Conservation (phyloP, 2,113 vertebrate species). For the Strigops habroptila region DNA sequence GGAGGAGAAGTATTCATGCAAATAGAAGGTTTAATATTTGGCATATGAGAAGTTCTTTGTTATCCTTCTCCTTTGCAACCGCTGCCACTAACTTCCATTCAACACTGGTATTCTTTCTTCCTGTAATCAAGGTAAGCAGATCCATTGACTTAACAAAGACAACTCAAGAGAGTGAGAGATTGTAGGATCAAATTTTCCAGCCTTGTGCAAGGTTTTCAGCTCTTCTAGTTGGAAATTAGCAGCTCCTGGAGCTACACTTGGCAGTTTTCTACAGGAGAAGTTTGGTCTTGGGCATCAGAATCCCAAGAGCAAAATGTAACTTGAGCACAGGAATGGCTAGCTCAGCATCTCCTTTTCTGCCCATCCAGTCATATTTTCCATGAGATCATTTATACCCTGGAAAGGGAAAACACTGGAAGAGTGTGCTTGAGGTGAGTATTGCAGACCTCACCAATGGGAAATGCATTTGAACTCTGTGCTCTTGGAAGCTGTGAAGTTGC, state of each 20-base stretch:
- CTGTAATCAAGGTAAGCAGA: constrained; percentile 13
- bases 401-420: neutral
- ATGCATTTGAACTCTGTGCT: neutral
- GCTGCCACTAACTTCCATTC: neutral
- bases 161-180: neutral
- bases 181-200: neutral
- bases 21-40: constrained; percentile 20
- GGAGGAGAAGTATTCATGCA: neutral
- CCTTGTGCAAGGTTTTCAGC: neutral
- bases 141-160: neutral
- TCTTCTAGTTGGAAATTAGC: neutral
- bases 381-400: neutral
- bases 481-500: neutral
- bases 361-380: neutral
- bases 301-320: neutral
- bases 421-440: neutral
- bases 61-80: neutral
- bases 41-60: neutral
- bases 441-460: neutral
- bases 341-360: neutral
- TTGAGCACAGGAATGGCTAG: neutral
- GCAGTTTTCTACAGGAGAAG: neutral
- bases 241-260: neutral
- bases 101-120: neutral
- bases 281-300: neutral